Evolutionary conservation across 2,113 vertebrate species (phyloP).

Genomic region (Pica pica): DNA sequence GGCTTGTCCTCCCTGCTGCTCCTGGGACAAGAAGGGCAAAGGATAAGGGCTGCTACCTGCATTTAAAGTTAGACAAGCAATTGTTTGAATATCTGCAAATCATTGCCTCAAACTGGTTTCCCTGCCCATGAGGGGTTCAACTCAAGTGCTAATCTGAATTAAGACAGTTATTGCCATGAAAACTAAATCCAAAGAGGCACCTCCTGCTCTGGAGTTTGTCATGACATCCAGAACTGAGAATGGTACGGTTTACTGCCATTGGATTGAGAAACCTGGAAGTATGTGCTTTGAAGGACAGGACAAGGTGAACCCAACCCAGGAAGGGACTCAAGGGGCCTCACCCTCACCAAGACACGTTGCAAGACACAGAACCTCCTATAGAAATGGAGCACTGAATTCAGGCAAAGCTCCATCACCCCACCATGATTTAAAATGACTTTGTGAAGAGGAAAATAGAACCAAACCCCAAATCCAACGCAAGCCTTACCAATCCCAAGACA

Average conservation of each 20-base stretch:
- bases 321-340: not conserved
- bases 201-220: not conserved
- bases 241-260: not conserved
- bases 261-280: not conserved
- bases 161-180: not conserved
- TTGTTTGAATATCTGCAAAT: accelerated
- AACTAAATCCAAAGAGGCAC: not conserved
- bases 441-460: not conserved
- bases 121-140: not conserved
- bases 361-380: not conserved
- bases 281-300: not conserved
- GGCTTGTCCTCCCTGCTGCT: not conserved
- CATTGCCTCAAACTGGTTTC: not conserved
- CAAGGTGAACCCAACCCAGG: accelerated
- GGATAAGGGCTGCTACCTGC: not conserved
- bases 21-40: not conserved
- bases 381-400: not conserved
- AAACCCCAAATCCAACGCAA: not conserved
- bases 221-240: not conserved
- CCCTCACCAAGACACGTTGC: not conserved
- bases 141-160: not conserved
- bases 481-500: accelerated
- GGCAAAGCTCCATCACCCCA: not conserved
- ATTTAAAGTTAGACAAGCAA: not conserved
- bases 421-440: not conserved